Evolutionary conservation across 2,888 invertebrate genomes (phyloP), one percentile per base, ranked within the genome.

Genomic region (Stramonita haemastoma): DNA sequence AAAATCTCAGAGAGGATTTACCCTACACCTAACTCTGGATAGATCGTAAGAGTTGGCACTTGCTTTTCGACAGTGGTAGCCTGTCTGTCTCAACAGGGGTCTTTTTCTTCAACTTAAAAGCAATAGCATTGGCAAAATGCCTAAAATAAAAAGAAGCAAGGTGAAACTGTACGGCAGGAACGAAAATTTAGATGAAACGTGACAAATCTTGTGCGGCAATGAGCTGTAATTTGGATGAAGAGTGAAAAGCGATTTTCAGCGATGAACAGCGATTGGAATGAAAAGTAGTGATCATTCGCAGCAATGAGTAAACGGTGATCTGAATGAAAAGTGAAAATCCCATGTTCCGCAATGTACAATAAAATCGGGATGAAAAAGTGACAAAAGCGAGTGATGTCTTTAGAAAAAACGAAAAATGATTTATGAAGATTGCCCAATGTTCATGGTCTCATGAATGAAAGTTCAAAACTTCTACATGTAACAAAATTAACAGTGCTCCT

Each of bases 1-100:
- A 46, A 79, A 29, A 79, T 13, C 19, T 87, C 26, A 77, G 5
- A n/a, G 13, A 77, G 32, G 56, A 87, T 46, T 70, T 73, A 77
- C 0, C 36, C 73, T 57, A 32, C 13, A 32, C 86, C 86, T 86
- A 86, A 32, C 86, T 66, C 60, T 32, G 32, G 86, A 86, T n/a
- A 86, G 66, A 86, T 19, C 34, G 60, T 22, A 86, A n/a, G 86
- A 86, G 22, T 86, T 86, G 86, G 86, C 86, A 86, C 86, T 86
- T 86, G 86, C 34, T 86, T 86, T 86, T 86, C 66, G 66, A 66
- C 34, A 57, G 32, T 60, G 60, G 86, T 29, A 46, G 46, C 22
- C 36, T 83, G 32, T 79, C 19, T n/a, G 6, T n/a, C 73, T n/a
- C 73, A 46, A 46, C 8, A 46, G 46, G 46, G 46, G 46, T 46